Evolutionary conservation across 1,140 invertebrate genomes (phyloP).

Genomic region (Scylla paramamosain): DNA sequence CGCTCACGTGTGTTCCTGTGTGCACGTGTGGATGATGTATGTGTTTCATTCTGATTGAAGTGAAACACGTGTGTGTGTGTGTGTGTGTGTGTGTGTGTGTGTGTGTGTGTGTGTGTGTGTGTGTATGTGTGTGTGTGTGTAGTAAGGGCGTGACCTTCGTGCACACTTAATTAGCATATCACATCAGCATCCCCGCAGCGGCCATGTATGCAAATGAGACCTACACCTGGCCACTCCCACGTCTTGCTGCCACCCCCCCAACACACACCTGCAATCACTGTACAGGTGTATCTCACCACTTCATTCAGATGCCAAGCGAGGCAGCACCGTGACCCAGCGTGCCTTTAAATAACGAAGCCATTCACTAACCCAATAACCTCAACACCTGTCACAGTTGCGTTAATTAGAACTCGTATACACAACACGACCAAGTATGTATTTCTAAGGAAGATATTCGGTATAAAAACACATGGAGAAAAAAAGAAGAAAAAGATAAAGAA

Average conservation of each 20-base stretch:
- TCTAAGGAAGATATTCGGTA: no score
- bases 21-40: neutral
- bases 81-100: neutral
- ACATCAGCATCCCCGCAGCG: neutral
- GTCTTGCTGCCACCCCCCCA: neutral
- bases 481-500: neutral
- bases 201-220: neutral
- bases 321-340: neutral
- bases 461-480: no score
- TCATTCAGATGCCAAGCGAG: neutral
- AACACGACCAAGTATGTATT: no score
- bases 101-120: conserved; percentile 20
- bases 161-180: neutral
- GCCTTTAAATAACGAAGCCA: no score
- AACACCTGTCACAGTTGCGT: no score
- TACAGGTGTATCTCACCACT: neutral
- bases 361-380: no score
- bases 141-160: neutral
- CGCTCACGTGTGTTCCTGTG: neutral
- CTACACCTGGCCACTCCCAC: neutral
- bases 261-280: neutral
- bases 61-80: conserved; percentile 19
- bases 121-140: neutral
- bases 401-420: no score
- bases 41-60: neutral